Base-by-base conservation (phyloP, 2,113 vertebrate genomes). In the Ploceus nigricollis region DNA sequence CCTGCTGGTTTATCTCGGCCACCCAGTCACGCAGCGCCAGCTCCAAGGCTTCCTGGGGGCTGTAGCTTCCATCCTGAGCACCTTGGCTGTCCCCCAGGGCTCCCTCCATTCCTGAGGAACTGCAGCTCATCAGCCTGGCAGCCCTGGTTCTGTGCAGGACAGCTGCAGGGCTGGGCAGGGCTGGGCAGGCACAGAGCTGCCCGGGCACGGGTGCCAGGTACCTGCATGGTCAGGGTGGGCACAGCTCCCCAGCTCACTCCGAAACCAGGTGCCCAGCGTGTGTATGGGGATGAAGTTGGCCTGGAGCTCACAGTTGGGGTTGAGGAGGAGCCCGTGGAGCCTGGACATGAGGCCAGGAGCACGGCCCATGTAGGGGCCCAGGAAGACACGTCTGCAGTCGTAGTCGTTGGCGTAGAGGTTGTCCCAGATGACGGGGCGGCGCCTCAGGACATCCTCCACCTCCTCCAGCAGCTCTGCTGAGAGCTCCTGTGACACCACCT, bases 281-380 rank as follows among this genome's bases (percentile, higher is more conserved):
- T 99, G 98, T 30, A 99, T 94, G 31, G 98, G 98, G 91, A 99
- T 97, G 94, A 98, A 99, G 92, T 99, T 99, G 96, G 98, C 98
- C 97, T 99, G 98, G 87, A 99, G 98, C 94, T 99, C 98, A 9
- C 98, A 99, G 96, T 99, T 99, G 37, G 98, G 98, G 95, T 99
- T 99, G 86, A 99, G 98, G 42, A 99, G 97, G 81, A 99, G 96
- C 13, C 98, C 98, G 4, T 89, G 92, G 48, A 99, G 97, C 79
- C 94, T 97, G 61, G 89, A 39, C 82, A 94, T 85, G 37, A 99
- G 97, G 82, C 97, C 96, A 1, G 98, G 96, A 44, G 98, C 98
- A 15, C 98, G 97, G 16, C 98, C 98, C 44, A 97, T 98, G 90
- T 99, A 99, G 40, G 98, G 98, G 45, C 98, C 98, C 96, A 99